Percentiles rank a stretch among this genome's conserved stretches.
Conservation (phyloP, 2,113 vertebrate species). For the Tylochromis polylepis region DNA sequence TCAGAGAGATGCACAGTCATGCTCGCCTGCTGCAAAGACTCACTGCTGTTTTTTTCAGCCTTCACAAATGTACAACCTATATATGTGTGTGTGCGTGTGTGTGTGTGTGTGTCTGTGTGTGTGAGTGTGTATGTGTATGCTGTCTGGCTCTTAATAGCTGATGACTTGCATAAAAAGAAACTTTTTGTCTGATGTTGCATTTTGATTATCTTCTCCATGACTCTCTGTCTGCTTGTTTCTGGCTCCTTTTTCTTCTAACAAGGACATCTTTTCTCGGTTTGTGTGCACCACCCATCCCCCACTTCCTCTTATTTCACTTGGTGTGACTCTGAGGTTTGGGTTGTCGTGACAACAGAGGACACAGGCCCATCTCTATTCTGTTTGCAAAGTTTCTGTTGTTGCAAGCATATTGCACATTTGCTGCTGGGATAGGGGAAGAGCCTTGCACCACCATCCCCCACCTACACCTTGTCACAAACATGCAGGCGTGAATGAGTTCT, state of each 20-base stretch:
- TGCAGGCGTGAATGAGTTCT: conserved; percentile 41
- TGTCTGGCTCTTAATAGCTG: not conserved
- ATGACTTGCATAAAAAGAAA: not conserved
- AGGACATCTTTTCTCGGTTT: conserved; percentile 35
- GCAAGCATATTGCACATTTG: conserved; percentile 55
- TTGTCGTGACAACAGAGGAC: conserved; percentile 70
- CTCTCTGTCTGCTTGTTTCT: not conserved
- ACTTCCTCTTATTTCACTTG: conserved; percentile 69
- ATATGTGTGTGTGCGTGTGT: not conserved
- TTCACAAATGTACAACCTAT: not conserved
- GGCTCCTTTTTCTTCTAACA: not conserved
- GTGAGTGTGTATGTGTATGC: not conserved
- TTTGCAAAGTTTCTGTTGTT: conserved; percentile 67
- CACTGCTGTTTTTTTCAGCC: not conserved
- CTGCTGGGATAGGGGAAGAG: conserved; percentile 43
- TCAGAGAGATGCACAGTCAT: conserved; percentile 53
- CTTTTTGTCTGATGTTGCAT: not conserved
- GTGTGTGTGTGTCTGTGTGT: not conserved
- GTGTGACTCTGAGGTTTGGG: conserved; percentile 72
- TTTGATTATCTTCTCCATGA: not conserved
- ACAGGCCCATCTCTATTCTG: conserved; percentile 34
- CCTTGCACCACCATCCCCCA: conserved; percentile 35
- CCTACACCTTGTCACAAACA: conserved; percentile 34
- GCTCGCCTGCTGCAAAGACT: not conserved
- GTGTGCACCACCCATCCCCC: conserved; percentile 52